Percentiles rank a stretch among this genome's conserved stretches.
Evolutionary conservation across 2,888 invertebrate species (phyloP).

Genomic region (Spatulosminthurus flaviceps): DNA sequence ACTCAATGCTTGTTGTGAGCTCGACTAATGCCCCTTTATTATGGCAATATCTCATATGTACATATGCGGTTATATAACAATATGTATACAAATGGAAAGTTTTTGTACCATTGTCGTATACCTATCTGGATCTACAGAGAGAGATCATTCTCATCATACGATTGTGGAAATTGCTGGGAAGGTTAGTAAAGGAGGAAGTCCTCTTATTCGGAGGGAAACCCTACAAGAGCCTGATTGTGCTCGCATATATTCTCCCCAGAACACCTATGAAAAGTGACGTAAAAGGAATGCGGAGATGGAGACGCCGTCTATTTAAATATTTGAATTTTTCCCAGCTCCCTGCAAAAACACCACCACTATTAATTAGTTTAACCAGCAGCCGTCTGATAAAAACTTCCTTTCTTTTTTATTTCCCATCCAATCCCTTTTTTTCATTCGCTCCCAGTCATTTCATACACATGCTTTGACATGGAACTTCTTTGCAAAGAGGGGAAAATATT

Average conservation of each 20-base stretch:
- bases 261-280: conserved; percentile 21
- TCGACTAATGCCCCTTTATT: too few relatives aligned
- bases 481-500: background rate
- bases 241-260: conserved; percentile 3
- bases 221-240: background rate
- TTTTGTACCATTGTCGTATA: too few relatives aligned
- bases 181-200: too few relatives aligned
- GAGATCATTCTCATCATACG: too few relatives aligned
- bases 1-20: background rate
- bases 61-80: background rate
- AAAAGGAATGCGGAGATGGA: conserved; percentile 20
- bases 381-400: conserved; percentile 25
- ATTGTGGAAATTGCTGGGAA: too few relatives aligned
- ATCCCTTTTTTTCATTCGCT: background rate
- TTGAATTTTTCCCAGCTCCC: conserved; percentile 34
- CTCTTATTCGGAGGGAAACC: too few relatives aligned
- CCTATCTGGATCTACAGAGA: too few relatives aligned
- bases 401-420: conserved; percentile 18
- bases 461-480: background rate
- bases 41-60: background rate
- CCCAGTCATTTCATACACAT: background rate
- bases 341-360: conserved; percentile 33
- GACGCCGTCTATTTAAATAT: conserved; percentile 33
- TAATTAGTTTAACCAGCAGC: conserved; percentile 37
- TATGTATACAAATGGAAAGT: too few relatives aligned